Base-by-base conservation (phyloP, 2,113 vertebrate genomes). In the Stictonetta naevosa region DNA sequence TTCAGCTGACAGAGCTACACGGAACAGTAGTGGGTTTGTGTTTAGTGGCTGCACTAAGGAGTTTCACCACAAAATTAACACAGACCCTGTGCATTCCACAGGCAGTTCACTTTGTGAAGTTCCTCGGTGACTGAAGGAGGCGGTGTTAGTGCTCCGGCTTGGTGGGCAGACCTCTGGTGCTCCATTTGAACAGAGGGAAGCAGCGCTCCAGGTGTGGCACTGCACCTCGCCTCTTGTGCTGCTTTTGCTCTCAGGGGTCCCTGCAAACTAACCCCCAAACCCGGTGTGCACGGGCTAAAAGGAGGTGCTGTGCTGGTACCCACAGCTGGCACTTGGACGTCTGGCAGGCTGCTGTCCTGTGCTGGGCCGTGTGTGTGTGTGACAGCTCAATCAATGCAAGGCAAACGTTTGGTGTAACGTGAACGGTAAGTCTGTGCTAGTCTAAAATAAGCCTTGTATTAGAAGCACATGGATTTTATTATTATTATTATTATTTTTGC, bases 231-330 rank as follows among this genome's bases (percentile, higher is more conserved):
- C 40, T 84, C 60, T 38, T 60, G 31, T 63, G 22, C 52, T 76
- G 33, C 59, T n/a, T 60, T 84, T 60, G 52, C 21, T 58, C 56
- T 75, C 26, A 9, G 36, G 59, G 11, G 33, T 91, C 8, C 63
- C 3, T 1, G 20, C 66, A 21, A 58, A 22, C 33, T 53, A 62
- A 48, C 13, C 11, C 25, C 20, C 40, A 67, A 62, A 15, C 46
- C 46, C 20, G 40, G 7, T 0, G 0, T 31, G 17, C 2, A 2
- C 42, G 25, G 46, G 26, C 22, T 67, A 28, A 66, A 46, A 28
- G 29, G 25, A 84, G 25, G 13, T 53, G 25, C 19, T 31, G 29
- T 62, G 33, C 34, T 46, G 56, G 33, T 33, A 26, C 0, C 58
- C 10, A 5, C 18, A 52, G 83, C 23, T 46, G 25, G 28, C 17